Conservation (phyloP, 2,113 vertebrate genomes). For the Polypterus senegalus region DNA sequence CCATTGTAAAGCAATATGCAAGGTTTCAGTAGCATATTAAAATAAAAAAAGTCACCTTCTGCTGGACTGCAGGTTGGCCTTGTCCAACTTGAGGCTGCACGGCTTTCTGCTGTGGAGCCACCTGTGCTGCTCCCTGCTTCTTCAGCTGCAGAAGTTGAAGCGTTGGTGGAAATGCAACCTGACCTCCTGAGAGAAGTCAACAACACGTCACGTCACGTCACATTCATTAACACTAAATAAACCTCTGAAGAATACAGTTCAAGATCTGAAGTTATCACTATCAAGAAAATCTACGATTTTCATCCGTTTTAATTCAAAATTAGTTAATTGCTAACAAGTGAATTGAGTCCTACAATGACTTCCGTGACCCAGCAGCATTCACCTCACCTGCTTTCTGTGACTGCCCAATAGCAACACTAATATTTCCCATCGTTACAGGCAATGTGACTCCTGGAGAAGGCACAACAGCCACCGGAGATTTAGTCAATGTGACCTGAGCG, state of each 20-base stretch:
- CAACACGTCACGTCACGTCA: constrained; percentile 42
- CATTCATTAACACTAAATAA: neutral
- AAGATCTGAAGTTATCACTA: neutral
- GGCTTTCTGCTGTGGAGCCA: constrained; percentile 63
- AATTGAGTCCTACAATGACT: neutral
- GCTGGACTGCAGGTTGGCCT: constrained; percentile 61
- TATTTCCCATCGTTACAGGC: constrained; percentile 68
- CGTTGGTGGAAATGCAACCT: constrained; percentile 55
- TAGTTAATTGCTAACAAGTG: neutral
- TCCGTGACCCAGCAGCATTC: neutral
- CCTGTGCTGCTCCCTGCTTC: constrained; percentile 50
- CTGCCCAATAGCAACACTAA: constrained; percentile 71
- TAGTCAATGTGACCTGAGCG: constrained; percentile 74
- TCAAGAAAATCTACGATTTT: neutral
- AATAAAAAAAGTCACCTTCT: constrained; percentile 50
- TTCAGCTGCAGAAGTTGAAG: constrained; percentile 58
- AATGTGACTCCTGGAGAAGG: constrained; percentile 74
- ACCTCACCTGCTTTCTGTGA: constrained; percentile 58
- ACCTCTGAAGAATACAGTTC: neutral
- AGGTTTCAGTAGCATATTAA: neutral
- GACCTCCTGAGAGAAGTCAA: constrained; percentile 55
- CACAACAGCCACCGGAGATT: constrained; percentile 71
- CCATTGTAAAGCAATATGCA: neutral
- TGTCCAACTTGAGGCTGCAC: constrained; percentile 61
- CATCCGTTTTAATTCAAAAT: neutral